phyloP scores from a whole-genome alignment of 2,113 vertebrate species.

The Ameiurus melas region DNA sequence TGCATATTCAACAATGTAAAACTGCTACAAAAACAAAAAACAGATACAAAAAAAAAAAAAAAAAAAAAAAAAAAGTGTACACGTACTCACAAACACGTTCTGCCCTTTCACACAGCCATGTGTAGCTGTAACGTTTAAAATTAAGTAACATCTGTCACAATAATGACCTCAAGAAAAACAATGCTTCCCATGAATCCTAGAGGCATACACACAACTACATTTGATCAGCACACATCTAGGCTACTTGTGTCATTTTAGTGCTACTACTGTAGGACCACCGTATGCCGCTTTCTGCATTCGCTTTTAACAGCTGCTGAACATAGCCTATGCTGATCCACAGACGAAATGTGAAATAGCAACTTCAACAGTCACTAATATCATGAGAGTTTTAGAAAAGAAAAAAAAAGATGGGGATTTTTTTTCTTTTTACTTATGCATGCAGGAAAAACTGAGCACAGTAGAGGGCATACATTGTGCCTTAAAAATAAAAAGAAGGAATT shows the following conservation, averaged over 20 bases:
- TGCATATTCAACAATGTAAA: conserved; percentile 46
- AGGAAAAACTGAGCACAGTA: conserved; percentile 57
- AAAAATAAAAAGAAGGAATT: conserved; percentile 48
- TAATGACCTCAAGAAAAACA: conserved; percentile 4
- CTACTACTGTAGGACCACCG: conserved; percentile 38
- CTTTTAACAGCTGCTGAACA: background rate
- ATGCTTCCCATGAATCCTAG: conserved; percentile 24
- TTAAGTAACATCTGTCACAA: conserved; percentile 21
- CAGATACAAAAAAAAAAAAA: conserved; percentile 39
- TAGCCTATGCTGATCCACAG: conserved; percentile 15
- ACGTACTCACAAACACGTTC: conserved; percentile 26
- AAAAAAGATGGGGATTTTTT: background rate
- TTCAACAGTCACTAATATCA: conserved; percentile 33
- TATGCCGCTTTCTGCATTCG: background rate
- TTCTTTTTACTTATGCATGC: conserved; percentile 46
- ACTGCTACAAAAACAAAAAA: conserved; percentile 51
- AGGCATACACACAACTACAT: conserved; percentile 38
- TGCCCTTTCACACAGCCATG: conserved; percentile 33
- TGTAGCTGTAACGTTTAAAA: conserved; percentile 20
- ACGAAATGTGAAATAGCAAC: conserved; percentile 37
- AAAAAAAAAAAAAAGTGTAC: conserved; percentile 44
- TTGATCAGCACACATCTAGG: conserved; percentile 45
- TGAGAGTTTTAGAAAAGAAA: background rate
- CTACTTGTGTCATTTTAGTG: conserved; percentile 43
- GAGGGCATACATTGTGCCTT: conserved; percentile 9